These are phyloP conservation scores for Hymenopus coronatus DNA, from an alignment of 2,888 invertebrate genomes.

Conservation along the genomic window DNA sequence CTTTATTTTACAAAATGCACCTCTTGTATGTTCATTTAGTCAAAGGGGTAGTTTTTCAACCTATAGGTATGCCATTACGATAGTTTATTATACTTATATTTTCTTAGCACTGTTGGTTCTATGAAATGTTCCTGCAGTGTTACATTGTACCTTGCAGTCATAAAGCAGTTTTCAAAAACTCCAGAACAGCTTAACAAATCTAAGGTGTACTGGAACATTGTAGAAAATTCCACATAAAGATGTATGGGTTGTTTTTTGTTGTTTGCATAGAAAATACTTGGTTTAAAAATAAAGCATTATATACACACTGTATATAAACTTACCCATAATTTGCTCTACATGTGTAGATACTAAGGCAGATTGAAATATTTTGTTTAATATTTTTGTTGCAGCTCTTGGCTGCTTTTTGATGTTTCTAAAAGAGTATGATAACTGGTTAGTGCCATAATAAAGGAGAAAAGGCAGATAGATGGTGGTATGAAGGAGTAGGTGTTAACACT, in stretches of 20 bases:
- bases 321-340: background rate
- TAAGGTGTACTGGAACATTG: background rate
- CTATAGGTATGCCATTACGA: background rate
- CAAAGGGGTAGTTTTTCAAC: background rate
- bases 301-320: background rate
- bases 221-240: background rate
- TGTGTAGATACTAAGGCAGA: too few relatives aligned
- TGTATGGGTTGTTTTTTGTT: conserved; percentile 3
- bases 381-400: background rate
- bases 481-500: background rate
- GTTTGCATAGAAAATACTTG: conserved; percentile 12
- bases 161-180: background rate
- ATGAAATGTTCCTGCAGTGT: background rate
- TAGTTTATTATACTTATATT: background rate
- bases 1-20: background rate
- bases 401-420: background rate
- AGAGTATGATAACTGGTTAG: background rate
- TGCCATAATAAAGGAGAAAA: conserved; percentile 8
- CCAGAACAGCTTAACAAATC: background rate
- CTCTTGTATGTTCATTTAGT: conserved; percentile 7
- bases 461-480: background rate
- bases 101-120: background rate
- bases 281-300: background rate
- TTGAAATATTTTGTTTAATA: background rate
- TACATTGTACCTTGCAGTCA: background rate